Base-by-base conservation (phyloP, 2,888 invertebrate genomes). In the Lasius platythorax region DNA sequence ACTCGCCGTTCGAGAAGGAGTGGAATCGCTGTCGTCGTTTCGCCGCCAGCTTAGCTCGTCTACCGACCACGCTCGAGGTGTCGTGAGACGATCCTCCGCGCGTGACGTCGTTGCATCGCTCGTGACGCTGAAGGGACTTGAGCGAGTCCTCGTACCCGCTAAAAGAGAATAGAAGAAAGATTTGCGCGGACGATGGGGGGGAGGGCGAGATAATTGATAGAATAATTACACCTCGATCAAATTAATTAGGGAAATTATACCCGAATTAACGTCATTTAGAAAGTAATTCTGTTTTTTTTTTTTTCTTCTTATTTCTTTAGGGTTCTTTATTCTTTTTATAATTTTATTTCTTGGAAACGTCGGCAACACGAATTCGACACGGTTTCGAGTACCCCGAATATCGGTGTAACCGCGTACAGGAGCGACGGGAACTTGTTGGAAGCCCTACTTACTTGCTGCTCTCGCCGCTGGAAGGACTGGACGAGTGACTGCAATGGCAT, bases 101-200 rank as follows among this genome's bases (percentile, higher is more conserved):
- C 0, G 87, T 81, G 9, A 76, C 50, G 11, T 91, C 91, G 81
- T 87, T 91, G 75, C 83, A 87, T 67, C 90, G 85, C 82, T 87
- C 91, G 68, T 88, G 93, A 56, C 96, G 95, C 93, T 96, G 94
- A 92, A 96, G 93, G 1, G 97, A 97, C 93, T 98, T 98, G 61
- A 98, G 95, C 0, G 98, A 98, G 93, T 98, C 98, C 95, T 98
- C 98, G 94, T 98, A 98, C 92, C 97, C 98, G 95, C 97, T 97
- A 92, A 94, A 92, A 91, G 9, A 68, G 43, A 46, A 68, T 67
- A n/a, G 8, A 78, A 9, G 72, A 81, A 70, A 46, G 37, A 12
- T 63, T 61, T 61, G 79, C 23, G 18, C 23, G 30, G 12, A n/a
- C 56, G 8, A 56, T 53, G n/a, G 12, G 6, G 30, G 3, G 40